Evolutionary conservation across 1,140 invertebrate genomes (phyloP).

Genomic region (Druon quercuslanigerum): DNA sequence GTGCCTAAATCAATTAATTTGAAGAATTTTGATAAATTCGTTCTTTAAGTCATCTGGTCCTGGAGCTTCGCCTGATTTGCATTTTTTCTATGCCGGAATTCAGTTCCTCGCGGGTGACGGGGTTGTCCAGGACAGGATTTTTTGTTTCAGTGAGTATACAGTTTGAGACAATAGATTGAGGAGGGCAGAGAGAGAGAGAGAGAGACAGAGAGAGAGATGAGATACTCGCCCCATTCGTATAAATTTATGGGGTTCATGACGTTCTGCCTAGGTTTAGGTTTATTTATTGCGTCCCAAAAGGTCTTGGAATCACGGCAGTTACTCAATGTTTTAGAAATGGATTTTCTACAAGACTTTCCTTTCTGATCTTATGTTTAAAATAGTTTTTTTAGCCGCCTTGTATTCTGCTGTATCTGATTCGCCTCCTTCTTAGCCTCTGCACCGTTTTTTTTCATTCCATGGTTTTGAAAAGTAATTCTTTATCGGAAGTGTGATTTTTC

Average conservation of each 20-base stretch:
- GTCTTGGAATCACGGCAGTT: no score
- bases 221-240: not conserved
- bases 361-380: no score
- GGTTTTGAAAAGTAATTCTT: not conserved
- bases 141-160: not conserved
- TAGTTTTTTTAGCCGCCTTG: not conserved
- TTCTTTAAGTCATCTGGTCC: not conserved
- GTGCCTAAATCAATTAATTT: not conserved
- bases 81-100: not conserved
- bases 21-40: slow-evolving; percentile 19
- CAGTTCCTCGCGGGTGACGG: not conserved
- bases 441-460: not conserved
- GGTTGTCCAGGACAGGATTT: no score
- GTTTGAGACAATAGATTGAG: no score
- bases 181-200: no score
- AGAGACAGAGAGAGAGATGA: no score
- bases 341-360: no score
- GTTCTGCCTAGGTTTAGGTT: not conserved
- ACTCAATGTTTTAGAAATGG: no score
- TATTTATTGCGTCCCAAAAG: no score
- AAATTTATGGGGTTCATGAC: not conserved
- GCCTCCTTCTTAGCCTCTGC: no score
- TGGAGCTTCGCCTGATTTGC: not conserved
- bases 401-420: no score
- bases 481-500: no score